Evolutionary conservation across 2,888 invertebrate genomes (phyloP).

Genomic region (Drosophila nigricruria): DNA sequence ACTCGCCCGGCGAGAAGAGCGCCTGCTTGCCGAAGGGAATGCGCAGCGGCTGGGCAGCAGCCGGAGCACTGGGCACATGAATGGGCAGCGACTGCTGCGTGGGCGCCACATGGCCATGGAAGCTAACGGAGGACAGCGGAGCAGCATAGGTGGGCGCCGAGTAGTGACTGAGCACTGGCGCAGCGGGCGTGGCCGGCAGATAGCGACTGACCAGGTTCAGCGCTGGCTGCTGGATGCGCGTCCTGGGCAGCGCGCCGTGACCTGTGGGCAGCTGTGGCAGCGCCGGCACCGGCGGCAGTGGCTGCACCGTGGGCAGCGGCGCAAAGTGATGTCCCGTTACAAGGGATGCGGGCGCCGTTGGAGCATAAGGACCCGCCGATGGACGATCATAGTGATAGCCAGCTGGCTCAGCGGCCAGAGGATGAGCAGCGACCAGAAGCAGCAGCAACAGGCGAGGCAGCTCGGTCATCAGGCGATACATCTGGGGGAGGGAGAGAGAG

Average conservation of each 20-base stretch:
- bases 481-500: conserved; percentile 45
- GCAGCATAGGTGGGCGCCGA: conserved; percentile 36
- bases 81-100: conserved; percentile 35
- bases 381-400: conserved; percentile 79
- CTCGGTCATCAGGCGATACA: conserved; percentile 39
- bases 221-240: conserved; percentile 41
- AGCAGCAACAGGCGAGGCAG: conserved; percentile 30
- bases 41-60: conserved; percentile 59
- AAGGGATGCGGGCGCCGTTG: conserved; percentile 30
- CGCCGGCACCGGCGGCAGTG: conserved; percentile 80
- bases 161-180: conserved; percentile 37
- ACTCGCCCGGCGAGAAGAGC: conserved; percentile 66
- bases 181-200: conserved; percentile 18
- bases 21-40: conserved; percentile 78
- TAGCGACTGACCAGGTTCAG: conserved; percentile 41
- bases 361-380: conserved; percentile 40
- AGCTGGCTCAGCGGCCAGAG: conserved; percentile 20
- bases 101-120: conserved; percentile 42
- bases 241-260: conserved; percentile 48
- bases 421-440: conserved; percentile 37
- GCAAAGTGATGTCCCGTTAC: conserved; percentile 71
- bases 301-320: conserved; percentile 74
- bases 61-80: conserved; percentile 54
- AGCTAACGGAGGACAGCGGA: conserved; percentile 53
- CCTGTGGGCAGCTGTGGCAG: conserved; percentile 79